Evolutionary conservation across 2,113 vertebrate species (phyloP), one percentile per base, ranked within the genome.

Genomic region (Hippocampus mohnikei): DNA sequence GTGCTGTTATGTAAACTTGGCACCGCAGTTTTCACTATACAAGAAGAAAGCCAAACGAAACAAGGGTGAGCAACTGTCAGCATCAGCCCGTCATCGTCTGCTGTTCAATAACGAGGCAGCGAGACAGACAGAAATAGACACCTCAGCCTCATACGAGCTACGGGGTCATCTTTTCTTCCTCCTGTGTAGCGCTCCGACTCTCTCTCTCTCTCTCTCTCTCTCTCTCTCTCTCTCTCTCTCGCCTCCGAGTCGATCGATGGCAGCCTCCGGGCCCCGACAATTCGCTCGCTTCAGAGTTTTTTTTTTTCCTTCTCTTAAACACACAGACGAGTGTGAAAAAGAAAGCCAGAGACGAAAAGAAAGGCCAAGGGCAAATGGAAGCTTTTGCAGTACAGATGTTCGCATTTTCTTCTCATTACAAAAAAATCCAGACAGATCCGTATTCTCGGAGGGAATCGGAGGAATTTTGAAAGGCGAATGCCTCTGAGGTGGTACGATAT

Each of bases 221-320:
- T 27, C 27, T 27, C 27, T 27, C 2, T 27, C 27, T 27, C 27
- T 27, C 27, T 2, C 29, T n/a, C n/a, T n/a, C n/a, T n/a, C 80
- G 69, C 81, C 69, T 79, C 70, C 77, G 65, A 73, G 77, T 69
- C 80, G 71, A 91, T 91, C 88, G 80, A 90, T 90, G 90, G 71
- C 77, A 71, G 86, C 86, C 86, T 76, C 27, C 16, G 70, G 89
- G 84, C 74, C 81, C 74, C 82, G 84, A 84, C 86, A 76, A 78
- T 66, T 72, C 40, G 72, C 67, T 59, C 40, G 69, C 62, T 62
- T 65, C 23, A 46, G 41, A 46, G 25, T 10, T 46, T 73, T 27
- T 66, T 71, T 73, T 77, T 76, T 66, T 73, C 73, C 77, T 70
- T 70, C 84, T 66, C 80, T 85, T 85, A 85, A 85, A 85, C 81